phyloP scores from a whole-genome alignment of 2,888 invertebrate genomes.

The Luperina nickerlii region DNA sequence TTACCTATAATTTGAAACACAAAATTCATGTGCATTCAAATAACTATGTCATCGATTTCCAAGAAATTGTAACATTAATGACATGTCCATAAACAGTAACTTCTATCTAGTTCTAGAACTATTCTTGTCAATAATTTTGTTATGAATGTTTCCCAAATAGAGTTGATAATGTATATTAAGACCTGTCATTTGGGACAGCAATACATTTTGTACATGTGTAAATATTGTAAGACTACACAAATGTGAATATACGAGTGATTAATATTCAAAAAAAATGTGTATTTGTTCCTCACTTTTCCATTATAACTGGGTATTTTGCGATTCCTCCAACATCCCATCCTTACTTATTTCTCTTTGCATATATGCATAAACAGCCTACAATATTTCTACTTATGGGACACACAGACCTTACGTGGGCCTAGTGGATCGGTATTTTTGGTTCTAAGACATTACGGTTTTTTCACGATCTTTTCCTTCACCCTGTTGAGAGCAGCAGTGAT shows the following conservation, averaged over 20 bases:
- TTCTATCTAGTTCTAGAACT: slow-evolving; percentile 27
- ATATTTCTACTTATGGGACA: background rate
- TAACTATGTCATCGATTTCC: slow-evolving; percentile 13
- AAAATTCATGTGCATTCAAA: background rate
- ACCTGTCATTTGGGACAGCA: slow-evolving; percentile 67
- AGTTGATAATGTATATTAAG: slow-evolving; percentile 43
- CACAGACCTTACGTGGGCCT: background rate
- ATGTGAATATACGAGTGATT: slow-evolving; percentile 89
- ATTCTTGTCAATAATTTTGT: slow-evolving; percentile 51
- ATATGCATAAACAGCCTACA: background rate
- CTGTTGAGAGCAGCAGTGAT: too few species aligned
- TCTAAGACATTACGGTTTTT: background rate
- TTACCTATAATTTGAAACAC: background rate
- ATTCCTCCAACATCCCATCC: background rate
- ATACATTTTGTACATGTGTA: slow-evolving; percentile 84
- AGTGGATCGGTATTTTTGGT: background rate
- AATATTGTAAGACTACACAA: slow-evolving; percentile 79
- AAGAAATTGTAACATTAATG: slow-evolving; percentile 29
- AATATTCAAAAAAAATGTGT: slow-evolving; percentile 73
- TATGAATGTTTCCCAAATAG: slow-evolving; percentile 44
- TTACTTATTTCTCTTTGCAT: background rate
- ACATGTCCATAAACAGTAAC: slow-evolving; percentile 3
- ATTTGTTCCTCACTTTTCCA: slow-evolving; percentile 54
- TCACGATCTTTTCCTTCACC: background rate
- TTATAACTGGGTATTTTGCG: background rate